A percentile compares a stretch with the other conserved stretches of the same genome.
phyloP scores from a whole-genome alignment of 2,888 invertebrate species.

The Hypselothyrea guttata region DNA sequence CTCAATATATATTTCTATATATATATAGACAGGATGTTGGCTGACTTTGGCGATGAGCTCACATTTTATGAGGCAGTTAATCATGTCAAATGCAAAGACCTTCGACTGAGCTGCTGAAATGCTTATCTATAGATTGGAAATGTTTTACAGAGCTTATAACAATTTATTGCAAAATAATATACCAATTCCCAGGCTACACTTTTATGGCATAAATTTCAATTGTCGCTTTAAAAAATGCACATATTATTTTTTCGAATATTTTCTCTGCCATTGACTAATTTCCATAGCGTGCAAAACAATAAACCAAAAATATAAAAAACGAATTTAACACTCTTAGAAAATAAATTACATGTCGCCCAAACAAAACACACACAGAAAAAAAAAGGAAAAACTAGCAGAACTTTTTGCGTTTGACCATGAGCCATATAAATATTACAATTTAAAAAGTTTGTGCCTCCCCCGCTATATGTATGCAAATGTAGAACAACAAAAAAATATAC shows the following conservation, averaged over 20 bases:
- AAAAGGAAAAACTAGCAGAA: too few relatives aligned
- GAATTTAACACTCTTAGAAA: conserved; percentile 32
- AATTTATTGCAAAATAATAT: neutral
- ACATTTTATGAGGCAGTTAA: conserved; percentile 44
- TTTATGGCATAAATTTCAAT: neutral
- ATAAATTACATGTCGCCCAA: conserved; percentile 41
- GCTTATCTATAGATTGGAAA: neutral
- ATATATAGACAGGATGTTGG: conserved; percentile 39
- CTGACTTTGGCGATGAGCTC: conserved; percentile 39
- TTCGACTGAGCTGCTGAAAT: conserved; percentile 1
- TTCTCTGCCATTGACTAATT: conserved; percentile 19
- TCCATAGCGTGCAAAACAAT: neutral
- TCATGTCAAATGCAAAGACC: conserved; percentile 33
- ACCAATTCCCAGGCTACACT: neutral
- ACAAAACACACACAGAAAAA: conserved; percentile 4
- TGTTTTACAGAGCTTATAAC: neutral
- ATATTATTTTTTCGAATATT: conserved; percentile 4
- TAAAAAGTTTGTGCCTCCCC: conserved; percentile 38
- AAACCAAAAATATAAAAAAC: conserved; percentile 6
- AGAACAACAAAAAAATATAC: conserved; percentile 13
- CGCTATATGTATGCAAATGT: conserved; percentile 23
- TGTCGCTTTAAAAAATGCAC: neutral
- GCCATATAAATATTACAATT: conserved; percentile 56
- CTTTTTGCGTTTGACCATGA: conserved; percentile 45
- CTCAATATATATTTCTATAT: too few relatives aligned